Conservation (phyloP, 2,888 invertebrate species). For the Troilus luridus region DNA sequence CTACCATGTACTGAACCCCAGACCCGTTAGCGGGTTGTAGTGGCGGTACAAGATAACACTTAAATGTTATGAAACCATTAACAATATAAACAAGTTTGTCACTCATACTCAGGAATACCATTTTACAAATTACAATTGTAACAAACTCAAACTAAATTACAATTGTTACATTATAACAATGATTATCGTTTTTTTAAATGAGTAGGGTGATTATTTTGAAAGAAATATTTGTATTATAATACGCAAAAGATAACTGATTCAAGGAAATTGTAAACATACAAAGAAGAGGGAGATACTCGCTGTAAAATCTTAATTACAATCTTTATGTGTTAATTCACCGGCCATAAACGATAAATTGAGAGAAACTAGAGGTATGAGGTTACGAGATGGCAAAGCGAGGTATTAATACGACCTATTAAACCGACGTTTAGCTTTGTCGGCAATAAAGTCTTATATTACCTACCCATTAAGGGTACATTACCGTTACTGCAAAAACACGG, state of each 20-base stretch:
- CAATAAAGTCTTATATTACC: neutral
- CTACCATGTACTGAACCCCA: no score
- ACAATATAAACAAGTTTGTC: no score
- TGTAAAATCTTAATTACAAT: neutral
- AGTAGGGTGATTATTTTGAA: no score
- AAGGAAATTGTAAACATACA: neutral
- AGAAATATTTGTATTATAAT: neutral
- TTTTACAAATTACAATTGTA: no score
- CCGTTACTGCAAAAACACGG: neutral
- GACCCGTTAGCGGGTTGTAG: no score
- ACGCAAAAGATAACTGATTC: neutral
- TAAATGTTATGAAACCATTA: no score
- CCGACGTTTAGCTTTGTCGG: neutral
- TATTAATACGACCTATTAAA: constrained; percentile 23
- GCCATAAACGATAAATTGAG: neutral
- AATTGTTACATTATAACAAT: no score
- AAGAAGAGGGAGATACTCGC: neutral
- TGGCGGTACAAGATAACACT: no score
- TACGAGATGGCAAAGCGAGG: neutral
- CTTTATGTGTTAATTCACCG: neutral
- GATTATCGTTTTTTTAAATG: no score
- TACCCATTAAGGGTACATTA: neutral
- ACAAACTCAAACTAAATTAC: no score
- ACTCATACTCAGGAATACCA: no score
- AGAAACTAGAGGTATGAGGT: neutral